Evolutionary conservation across 2,113 vertebrate species (phyloP), one percentile per base, ranked within the genome.

Genomic region (Scortum barcoo): DNA sequence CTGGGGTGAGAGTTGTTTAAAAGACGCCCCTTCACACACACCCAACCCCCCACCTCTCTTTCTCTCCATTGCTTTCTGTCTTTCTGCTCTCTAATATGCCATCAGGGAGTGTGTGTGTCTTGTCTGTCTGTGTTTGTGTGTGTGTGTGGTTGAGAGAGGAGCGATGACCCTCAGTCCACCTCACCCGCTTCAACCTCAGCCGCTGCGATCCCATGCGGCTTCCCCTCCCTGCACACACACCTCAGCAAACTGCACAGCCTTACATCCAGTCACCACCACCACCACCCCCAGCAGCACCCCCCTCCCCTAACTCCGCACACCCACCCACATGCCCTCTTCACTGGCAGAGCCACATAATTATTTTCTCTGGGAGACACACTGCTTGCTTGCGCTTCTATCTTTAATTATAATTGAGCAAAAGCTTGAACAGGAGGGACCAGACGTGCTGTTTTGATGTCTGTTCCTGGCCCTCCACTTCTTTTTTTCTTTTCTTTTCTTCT

Each of bases 361-460:
- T 92, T 91, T 93, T 93, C 87, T 91, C 72, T 56, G 77, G 71
- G 84, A 93, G 87, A 88, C 86, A 61, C 50, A 60, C 77, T 62
- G 80, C 82, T 76, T n/a, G 57, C 22, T 9, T 61, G 70, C 14
- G 12, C 36, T 71, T 88, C 86, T 91, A 92, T 92, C 92, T 93
- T 94, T 94, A 93, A 95, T 94, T 94, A 93, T 91, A 90, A 91
- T 87, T 72, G 67, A 80, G 75, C 80, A 83, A 81, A 86, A 68
- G 53, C 72, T 83, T 69, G 54, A 83, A 84, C 70, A 77, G 81
- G 77, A 84, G 70, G 70, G 66, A 80, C 68, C 58, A 40, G 75
- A 33, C 20, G 13, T 60, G 28, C 54, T 19, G 79, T 84, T 93
- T 93, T 93, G 87, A 91, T 85, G 86, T 85, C 60, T 72, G 70